phyloP scores from a whole-genome alignment of 2,797 vertebrate species.

The Sebastiscus tertius region DNA sequence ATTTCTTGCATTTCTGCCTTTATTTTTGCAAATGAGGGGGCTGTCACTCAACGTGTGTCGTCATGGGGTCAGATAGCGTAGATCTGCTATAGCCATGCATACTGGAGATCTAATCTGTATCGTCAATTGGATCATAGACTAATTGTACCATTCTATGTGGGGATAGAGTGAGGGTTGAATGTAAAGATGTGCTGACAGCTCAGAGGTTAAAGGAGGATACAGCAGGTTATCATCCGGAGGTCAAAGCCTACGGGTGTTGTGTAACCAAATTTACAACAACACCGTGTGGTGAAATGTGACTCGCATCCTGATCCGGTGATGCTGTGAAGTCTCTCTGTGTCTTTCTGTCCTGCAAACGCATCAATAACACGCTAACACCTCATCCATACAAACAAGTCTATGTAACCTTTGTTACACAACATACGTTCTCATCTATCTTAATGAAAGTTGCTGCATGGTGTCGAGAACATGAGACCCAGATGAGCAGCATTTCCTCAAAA shows the following conservation, averaged over 20 bases:
- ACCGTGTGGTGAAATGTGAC: conserved; percentile 33
- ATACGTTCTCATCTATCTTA: background rate
- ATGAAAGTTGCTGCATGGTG: background rate
- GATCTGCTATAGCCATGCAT: background rate
- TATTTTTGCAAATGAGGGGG: too few relatives aligned
- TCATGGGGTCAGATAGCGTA: too few relatives aligned
- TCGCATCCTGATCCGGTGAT: conserved; percentile 26
- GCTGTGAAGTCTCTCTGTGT: background rate
- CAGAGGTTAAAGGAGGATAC: conserved; percentile 3
- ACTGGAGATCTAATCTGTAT: background rate
- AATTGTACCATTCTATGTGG: background rate
- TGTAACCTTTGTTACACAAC: background rate
- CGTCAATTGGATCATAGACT: background rate
- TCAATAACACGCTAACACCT: background rate
- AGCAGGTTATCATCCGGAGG: conserved; percentile 32
- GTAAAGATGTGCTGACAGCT: background rate
- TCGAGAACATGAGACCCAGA: background rate
- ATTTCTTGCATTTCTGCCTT: too few relatives aligned
- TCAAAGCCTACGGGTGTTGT: conserved; percentile 16
- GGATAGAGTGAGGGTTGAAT: background rate
- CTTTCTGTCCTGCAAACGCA: background rate
- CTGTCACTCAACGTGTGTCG: too few relatives aligned
- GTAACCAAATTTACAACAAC: conserved; percentile 48
- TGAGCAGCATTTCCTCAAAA: background rate
- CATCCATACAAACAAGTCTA: background rate